Evolutionary conservation across 2,797 vertebrate species (phyloP).

Genomic region (Melanotaenia pygmaea): DNA sequence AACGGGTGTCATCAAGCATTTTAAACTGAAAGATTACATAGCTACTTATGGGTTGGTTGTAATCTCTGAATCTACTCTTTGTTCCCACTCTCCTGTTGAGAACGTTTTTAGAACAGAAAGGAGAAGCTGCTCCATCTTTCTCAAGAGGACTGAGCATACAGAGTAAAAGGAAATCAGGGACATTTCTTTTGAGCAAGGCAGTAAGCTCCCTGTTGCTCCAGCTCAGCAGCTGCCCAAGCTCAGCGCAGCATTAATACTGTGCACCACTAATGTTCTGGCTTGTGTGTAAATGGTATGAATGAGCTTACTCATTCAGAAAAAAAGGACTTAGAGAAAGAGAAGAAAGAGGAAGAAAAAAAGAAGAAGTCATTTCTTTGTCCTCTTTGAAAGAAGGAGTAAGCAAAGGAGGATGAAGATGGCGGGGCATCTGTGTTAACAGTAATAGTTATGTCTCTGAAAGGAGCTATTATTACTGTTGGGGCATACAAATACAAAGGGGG

Average conservation of each 20-base stretch:
- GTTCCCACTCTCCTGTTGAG: background rate
- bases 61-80: background rate
- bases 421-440: slow-evolving; percentile 58
- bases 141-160: background rate
- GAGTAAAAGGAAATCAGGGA: background rate
- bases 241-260: slow-evolving; percentile 15
- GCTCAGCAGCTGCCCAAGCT: slow-evolving; percentile 22
- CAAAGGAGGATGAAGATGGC: slow-evolving; percentile 24
- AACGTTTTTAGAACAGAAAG: background rate
- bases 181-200: background rate
- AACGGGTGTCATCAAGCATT: background rate
- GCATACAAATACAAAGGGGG: slow-evolving; percentile 27
- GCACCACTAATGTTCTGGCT: slow-evolving; percentile 17
- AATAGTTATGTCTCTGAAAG: slow-evolving; percentile 62
- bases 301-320: slow-evolving; percentile 51
- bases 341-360: slow-evolving; percentile 25
- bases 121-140: background rate
- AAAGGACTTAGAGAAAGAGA: slow-evolving; percentile 15
- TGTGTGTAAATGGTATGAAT: slow-evolving; percentile 40
- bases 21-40: background rate
- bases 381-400: slow-evolving; percentile 31
- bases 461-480: slow-evolving; percentile 61
- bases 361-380: slow-evolving; percentile 47
- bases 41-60: background rate
- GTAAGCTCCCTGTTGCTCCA: slow-evolving; percentile 20